Evolutionary conservation across 2,888 invertebrate species (phyloP), one percentile per base, ranked within the genome.

Genomic region (Lithophane ornitopus): DNA sequence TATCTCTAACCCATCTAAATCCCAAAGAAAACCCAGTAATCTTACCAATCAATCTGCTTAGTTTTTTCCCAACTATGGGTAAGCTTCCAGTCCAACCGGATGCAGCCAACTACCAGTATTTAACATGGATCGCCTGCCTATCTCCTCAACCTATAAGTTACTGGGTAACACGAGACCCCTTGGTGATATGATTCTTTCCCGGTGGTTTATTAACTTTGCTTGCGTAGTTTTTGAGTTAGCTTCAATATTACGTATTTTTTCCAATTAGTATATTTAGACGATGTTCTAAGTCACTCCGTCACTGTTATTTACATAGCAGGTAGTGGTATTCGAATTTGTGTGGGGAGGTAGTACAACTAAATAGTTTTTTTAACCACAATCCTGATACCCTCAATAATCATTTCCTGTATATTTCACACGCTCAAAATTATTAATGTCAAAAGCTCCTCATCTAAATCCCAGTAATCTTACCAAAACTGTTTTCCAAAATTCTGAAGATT

Each of bases 401-500:
- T 58, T 41, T 68, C 8, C 58, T 19, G 26, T 68, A 26, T 39
- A 69, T 61, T 9, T 22, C 14, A 22, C 26, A 28, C 22, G 26
- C 59, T 41, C 3, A 39, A 62, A 61, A 12, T n/a, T 8, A 16
- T 62, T 34, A 22, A 49, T 49, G 26, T 39, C 16, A 28, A 28
- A 52, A 54, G n/a, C 41, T 16, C 3, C 28, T 16, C 3, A 11
- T n/a, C 67, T 46, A 26, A 28, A 19, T 11, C 34, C 69, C 8
- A 34, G 26, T 41, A 28, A 71, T 71, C 28, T 71, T n/a, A 28
- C 3, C 28, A 26, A 46, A 71, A 71, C 44, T 2, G 44, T 72
- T 58, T 73, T n/a, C n/a, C n/a, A 54, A n/a, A 41, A 44, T 54
- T 41, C n/a, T 34, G 14, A 73, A 44, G 41, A 34, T 54, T 14